These are phyloP conservation scores for Ctenopoma kingsleyae DNA, from an alignment of 2,797 vertebrate genomes.

Conservation along the genomic window DNA sequence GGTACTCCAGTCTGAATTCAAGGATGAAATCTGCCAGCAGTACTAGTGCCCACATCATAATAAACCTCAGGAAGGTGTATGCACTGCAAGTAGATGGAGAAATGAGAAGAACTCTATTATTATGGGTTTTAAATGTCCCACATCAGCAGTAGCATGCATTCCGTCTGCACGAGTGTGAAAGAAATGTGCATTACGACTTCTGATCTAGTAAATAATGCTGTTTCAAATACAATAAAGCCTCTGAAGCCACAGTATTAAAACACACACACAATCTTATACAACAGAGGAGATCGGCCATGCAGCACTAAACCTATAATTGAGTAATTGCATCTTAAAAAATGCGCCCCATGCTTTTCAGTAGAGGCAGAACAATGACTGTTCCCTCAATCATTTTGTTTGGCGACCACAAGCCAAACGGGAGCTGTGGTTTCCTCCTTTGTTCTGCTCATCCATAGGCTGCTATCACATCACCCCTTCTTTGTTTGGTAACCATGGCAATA, in stretches of 20 bases:
- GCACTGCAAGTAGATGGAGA: conserved; percentile 70
- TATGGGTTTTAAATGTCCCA: background rate
- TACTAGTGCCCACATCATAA: conserved; percentile 87
- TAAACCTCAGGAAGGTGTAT: conserved; percentile 87
- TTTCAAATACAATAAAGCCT: background rate
- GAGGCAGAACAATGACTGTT: conserved; percentile 54
- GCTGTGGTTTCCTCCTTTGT: conserved; percentile 82
- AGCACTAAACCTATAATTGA: conserved; percentile 38
- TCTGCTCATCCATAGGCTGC: conserved; percentile 79
- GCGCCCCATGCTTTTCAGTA: conserved; percentile 21
- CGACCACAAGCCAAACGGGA: conserved; percentile 57
- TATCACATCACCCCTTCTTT: conserved; percentile 84
- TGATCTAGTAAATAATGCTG: conserved; percentile 10
- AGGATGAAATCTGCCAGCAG: conserved; percentile 88
- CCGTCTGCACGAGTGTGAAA: background rate
- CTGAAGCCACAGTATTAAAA: background rate
- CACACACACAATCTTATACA: background rate
- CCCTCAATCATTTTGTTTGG: conserved; percentile 47
- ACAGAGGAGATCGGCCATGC: background rate
- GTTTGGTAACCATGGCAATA: conserved; percentile 89
- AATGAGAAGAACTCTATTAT: background rate
- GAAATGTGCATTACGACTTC: background rate
- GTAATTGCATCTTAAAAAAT: conserved; percentile 54
- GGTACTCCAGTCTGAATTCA: conserved; percentile 88
- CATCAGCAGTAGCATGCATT: background rate